phyloP scores from a whole-genome alignment of 2,888 invertebrate genomes.

The Dryobota labecula region DNA sequence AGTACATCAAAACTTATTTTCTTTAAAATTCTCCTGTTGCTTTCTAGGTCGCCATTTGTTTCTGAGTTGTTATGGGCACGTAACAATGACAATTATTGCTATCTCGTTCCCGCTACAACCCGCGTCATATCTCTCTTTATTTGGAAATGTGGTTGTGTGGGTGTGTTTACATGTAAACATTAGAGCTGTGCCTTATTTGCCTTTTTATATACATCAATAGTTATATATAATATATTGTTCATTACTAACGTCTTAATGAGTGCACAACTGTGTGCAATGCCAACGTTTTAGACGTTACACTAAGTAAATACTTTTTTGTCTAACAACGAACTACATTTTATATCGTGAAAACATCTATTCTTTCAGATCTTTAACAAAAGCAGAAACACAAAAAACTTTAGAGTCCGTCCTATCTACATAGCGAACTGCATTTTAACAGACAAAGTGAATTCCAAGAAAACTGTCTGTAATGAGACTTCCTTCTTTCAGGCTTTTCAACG shows the following conservation, averaged over 20 bases:
- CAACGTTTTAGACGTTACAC: neutral
- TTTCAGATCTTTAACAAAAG: slow-evolving; percentile 25
- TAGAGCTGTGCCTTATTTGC: no score
- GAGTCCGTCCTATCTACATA: slow-evolving; percentile 12
- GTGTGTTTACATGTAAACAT: no score
- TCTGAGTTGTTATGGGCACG: no score
- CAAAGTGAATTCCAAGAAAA: slow-evolving; percentile 41
- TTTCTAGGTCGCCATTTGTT: no score
- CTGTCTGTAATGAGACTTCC: slow-evolving; percentile 37
- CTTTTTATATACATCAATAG: no score
- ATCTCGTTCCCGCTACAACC: no score
- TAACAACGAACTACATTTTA: neutral
- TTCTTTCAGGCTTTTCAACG: slow-evolving; percentile 12
- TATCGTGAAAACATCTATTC: neutral
- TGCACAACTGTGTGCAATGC: neutral
- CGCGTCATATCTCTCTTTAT: no score
- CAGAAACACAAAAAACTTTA: slow-evolving; percentile 15
- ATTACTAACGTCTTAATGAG: neutral
- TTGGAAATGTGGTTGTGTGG: no score
- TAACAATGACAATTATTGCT: no score
- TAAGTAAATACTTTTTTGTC: neutral
- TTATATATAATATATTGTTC: no score
- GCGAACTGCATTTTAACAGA: slow-evolving; percentile 37
- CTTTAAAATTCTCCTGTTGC: no score
- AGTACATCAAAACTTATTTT: no score